These are phyloP conservation scores for Drosophila aldrichi DNA, from an alignment of 2,888 invertebrate genomes.

Conservation along the genomic window DNA sequence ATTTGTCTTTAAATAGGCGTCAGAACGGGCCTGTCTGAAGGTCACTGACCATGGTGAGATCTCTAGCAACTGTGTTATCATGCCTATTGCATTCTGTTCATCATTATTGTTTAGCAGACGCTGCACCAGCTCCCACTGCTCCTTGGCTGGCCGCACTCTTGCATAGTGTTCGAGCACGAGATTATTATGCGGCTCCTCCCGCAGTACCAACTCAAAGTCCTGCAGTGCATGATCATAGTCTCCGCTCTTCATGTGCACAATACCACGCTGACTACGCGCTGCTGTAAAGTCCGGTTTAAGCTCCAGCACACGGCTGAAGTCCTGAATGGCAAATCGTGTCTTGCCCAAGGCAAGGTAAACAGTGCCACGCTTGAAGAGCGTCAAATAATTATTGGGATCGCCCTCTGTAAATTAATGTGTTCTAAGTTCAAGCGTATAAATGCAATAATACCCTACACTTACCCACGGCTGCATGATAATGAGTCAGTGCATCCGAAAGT, in stretches of 20 bases:
- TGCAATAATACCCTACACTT: slow-evolving; percentile 81
- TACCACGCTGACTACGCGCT: slow-evolving; percentile 93
- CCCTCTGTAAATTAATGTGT: slow-evolving; percentile 88
- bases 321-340: slow-evolving; percentile 96
- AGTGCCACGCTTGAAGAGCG: slow-evolving; percentile 97
- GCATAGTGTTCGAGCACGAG: slow-evolving; percentile 91
- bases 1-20: slow-evolving; percentile 91
- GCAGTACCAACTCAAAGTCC: slow-evolving; percentile 93
- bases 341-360: slow-evolving; percentile 98
- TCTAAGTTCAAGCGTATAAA: background rate
- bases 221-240: slow-evolving; percentile 92
- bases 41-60: slow-evolving; percentile 95
- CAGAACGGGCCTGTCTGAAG: slow-evolving; percentile 93
- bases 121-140: slow-evolving; percentile 89
- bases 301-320: slow-evolving; percentile 96
- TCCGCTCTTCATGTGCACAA: slow-evolving; percentile 95
- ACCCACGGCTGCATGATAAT: slow-evolving; percentile 99
- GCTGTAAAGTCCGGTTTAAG: slow-evolving; percentile 97
- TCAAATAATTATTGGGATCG: slow-evolving; percentile 97
- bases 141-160: slow-evolving; percentile 88
- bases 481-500: slow-evolving; percentile 97
- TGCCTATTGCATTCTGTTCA: slow-evolving; percentile 87
- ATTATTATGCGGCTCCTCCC: slow-evolving; percentile 90
- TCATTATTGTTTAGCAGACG: slow-evolving; percentile 88
- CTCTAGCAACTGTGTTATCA: slow-evolving; percentile 90